Conservation (phyloP, 2,113 vertebrate genomes). For the Microcebus griseorufus region DNA sequence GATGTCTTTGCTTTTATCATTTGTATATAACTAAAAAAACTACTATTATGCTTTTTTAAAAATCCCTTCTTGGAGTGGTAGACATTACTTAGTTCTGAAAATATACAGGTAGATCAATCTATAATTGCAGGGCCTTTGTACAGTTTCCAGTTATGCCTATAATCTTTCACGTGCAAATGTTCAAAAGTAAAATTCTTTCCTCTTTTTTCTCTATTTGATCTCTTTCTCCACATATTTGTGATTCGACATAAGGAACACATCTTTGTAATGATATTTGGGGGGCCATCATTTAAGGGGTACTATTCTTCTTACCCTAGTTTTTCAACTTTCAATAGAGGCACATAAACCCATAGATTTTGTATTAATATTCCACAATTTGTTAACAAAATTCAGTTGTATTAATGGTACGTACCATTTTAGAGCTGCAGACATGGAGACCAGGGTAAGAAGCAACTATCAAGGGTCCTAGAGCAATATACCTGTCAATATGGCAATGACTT, state of each 20-base stretch:
- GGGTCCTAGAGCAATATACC: background rate
- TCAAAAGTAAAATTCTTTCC: conserved; percentile 70
- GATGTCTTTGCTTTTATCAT: conserved; percentile 90
- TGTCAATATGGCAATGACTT: background rate
- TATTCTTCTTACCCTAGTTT: background rate
- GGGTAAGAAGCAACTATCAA: background rate
- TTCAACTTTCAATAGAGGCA: background rate
- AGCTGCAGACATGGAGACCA: background rate
- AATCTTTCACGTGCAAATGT: conserved; percentile 75
- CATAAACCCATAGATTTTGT: background rate
- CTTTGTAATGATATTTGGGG: conserved; percentile 51
- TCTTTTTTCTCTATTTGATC: conserved; percentile 73
- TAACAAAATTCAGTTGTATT: background rate
- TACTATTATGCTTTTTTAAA: conserved; percentile 71
- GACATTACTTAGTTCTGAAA: conserved; percentile 83
- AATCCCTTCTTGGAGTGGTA: conserved; percentile 72
- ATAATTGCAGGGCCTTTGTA: conserved; percentile 70
- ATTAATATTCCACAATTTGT: background rate
- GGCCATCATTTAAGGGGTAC: background rate
- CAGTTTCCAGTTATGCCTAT: conserved; percentile 68
- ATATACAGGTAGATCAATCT: conserved; percentile 87
- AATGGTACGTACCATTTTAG: background rate
- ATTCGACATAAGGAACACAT: conserved; percentile 49
- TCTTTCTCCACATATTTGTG: conserved; percentile 61
- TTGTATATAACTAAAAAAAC: conserved; percentile 88